These are phyloP conservation scores for Cephus pygmeus DNA, from an alignment of 2,888 invertebrate genomes.

Conservation along the genomic window DNA sequence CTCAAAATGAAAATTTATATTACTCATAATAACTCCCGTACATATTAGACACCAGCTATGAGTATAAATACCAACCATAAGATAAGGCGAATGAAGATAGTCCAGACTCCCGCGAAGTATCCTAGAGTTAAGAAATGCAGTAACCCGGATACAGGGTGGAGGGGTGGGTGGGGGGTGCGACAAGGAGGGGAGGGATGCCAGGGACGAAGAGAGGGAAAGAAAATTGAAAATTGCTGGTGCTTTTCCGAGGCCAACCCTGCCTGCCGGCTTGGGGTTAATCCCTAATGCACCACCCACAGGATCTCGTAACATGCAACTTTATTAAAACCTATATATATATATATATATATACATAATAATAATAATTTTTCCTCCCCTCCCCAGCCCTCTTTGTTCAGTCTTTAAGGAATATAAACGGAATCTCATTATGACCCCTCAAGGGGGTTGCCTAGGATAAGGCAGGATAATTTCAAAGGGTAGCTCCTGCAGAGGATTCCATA, in stretches of 20 bases:
- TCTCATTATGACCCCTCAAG: slow-evolving; percentile 7
- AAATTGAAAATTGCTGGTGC: slow-evolving; percentile 21
- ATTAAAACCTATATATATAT: slow-evolving; percentile 19
- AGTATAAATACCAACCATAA: background rate
- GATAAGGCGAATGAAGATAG: background rate
- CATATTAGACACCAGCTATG: background rate
- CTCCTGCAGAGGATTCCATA: background rate
- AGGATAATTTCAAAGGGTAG: background rate
- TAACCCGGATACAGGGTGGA: background rate
- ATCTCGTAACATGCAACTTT: slow-evolving; percentile 16
- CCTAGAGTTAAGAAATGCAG: background rate
- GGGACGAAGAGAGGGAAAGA: background rate
- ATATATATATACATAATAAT: background rate
- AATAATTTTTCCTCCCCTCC: background rate
- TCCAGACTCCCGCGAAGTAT: background rate
- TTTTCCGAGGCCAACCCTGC: background rate
- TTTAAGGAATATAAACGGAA: slow-evolving; percentile 14
- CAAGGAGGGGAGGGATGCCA: background rate
- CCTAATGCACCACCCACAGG: slow-evolving; percentile 17
- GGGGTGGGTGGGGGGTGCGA: too few species aligned
- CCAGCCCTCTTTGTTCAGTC: background rate
- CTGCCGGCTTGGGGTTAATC: slow-evolving; percentile 17
- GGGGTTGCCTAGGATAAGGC: background rate
- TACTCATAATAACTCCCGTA: background rate
- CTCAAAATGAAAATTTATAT: background rate